Percentiles rank a stretch among this genome's conserved stretches.
phyloP scores from a whole-genome alignment of 2,888 invertebrate species.

The Hermodice carunculata region DNA sequence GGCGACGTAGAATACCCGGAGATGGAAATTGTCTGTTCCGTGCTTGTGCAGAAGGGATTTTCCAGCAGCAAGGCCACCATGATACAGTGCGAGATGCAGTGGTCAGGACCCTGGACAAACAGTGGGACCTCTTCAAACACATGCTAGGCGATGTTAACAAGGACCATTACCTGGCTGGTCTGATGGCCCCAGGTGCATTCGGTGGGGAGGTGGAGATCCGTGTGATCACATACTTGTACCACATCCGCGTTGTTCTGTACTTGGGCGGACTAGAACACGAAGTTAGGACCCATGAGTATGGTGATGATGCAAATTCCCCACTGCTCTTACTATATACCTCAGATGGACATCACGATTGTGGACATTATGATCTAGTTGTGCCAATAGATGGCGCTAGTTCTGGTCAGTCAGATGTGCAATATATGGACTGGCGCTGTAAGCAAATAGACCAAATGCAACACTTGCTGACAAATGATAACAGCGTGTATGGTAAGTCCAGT shows the following conservation, averaged over 20 bases:
- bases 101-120: constrained; percentile 2
- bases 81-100: constrained; percentile 7
- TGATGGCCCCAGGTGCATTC: constrained; percentile 8
- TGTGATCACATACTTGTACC: constrained; percentile 1
- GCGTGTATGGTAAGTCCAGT: constrained; percentile 20
- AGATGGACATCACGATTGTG: constrained; percentile 23
- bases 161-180: constrained; percentile 15
- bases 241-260: constrained; percentile 6
- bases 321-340: constrained; percentile 16
- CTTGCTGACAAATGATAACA: not conserved
- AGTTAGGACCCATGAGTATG: constrained; percentile 6
- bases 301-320: not conserved
- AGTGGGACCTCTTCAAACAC: constrained; percentile 8
- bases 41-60: constrained; percentile 17
- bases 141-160: not conserved
- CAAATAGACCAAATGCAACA: constrained; percentile 3
- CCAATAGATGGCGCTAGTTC: no score
- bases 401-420: not conserved
- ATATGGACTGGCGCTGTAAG: constrained; percentile 8
- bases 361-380: constrained; percentile 33
- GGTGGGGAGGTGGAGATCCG: constrained; percentile 32
- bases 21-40: constrained; percentile 38
- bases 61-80: constrained; percentile 18
- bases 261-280: constrained; percentile 26
- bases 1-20: constrained; percentile 21